Evolutionary conservation across 2,888 invertebrate genomes (phyloP), one percentile per base, ranked within the genome.

Genomic region (Nemurella pictetii): DNA sequence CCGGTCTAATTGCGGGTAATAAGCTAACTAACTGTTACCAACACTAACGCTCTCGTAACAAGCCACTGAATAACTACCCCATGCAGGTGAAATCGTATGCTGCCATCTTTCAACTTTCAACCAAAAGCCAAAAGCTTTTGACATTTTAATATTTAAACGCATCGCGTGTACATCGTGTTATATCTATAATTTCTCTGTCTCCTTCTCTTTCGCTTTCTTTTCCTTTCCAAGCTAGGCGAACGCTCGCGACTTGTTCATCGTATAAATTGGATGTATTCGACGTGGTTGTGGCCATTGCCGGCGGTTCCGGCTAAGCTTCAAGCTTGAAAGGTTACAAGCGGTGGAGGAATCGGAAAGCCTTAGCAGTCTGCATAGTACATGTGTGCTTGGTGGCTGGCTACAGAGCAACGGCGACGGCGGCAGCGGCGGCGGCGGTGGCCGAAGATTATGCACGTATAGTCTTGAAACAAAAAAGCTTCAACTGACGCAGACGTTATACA

Each of bases 241-340:
- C 12, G 55, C 1, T 20, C 20, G 32, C 3, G 20, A 7, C 15
- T 55, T 55, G 9, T 55, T 55, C 55, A 55, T 55, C 55, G 55
- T 55, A 55, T 55, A 55, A 55, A 55, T 55, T 7, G 55, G 55
- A 55, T 55, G 55, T 20, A 55, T 55, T 55, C 20, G 3, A 20
- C 20, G 4, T 32, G 9, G 55, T 20, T 55, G n/a, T 20, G 9
- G 55, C 32, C 20, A 75, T 28, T 25, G n/a, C n/a, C 26, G 25
- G 12, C 25, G 28, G 15, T 55, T 55, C 27, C 82, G 28, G 82
- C 55, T 82, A 82, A 82, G 82, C 82, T 82, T 82, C 72, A 82
- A 82, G 82, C 82, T 82, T 82, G 1, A 82, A 28, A 82, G 82
- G 72, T 72, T 28, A 78, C 28, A n/a, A n/a, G n/a, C n/a, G n/a